Percentiles rank a stretch among this genome's conserved stretches.
These are phyloP conservation scores for Creontiades dilutus DNA, from an alignment of 2,888 invertebrate species.

Conservation along the genomic window DNA sequence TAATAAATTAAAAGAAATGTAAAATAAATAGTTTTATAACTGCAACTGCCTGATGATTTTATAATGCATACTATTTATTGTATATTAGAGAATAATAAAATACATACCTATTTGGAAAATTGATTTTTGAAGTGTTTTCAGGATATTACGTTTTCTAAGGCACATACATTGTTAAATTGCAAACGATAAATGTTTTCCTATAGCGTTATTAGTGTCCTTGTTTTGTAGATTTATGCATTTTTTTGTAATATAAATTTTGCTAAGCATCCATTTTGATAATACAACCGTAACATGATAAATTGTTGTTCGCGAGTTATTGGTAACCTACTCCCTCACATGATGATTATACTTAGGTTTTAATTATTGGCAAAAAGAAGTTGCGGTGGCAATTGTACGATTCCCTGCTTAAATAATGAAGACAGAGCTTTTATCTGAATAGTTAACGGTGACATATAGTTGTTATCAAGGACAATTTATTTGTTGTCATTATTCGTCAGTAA, in stretches of 20 bases:
- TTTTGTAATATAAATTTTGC: conserved; percentile 70
- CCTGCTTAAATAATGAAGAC: too few species aligned
- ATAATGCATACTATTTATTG: conserved; percentile 65
- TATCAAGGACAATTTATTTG: too few species aligned
- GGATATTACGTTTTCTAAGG: conserved; percentile 37
- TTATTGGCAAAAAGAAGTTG: too few species aligned
- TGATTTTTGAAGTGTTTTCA: conserved; percentile 16
- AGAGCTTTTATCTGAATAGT: too few species aligned
- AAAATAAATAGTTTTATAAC: conserved; percentile 41
- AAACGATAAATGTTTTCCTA: conserved; percentile 43
- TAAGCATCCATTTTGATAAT: conserved; percentile 70
- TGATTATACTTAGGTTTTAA: too few species aligned
- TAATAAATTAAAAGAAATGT: conserved; percentile 6
- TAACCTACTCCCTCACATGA: too few species aligned
- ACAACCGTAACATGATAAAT: conserved; percentile 64
- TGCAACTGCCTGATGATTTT: conserved; percentile 68
- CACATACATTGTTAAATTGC: conserved; percentile 41
- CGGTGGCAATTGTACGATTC: too few species aligned
- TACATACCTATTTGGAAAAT: neutral
- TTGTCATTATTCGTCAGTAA: too few species aligned
- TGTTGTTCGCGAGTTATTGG: neutral
- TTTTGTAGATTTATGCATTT: conserved; percentile 66
- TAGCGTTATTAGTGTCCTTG: conserved; percentile 59
- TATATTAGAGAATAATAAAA: conserved; percentile 55
- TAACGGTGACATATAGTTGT: too few species aligned